Evolutionary conservation across 92 coral and sea anemone genomes (phyloP).

Genomic region (Desmophyllum pertusum): DNA sequence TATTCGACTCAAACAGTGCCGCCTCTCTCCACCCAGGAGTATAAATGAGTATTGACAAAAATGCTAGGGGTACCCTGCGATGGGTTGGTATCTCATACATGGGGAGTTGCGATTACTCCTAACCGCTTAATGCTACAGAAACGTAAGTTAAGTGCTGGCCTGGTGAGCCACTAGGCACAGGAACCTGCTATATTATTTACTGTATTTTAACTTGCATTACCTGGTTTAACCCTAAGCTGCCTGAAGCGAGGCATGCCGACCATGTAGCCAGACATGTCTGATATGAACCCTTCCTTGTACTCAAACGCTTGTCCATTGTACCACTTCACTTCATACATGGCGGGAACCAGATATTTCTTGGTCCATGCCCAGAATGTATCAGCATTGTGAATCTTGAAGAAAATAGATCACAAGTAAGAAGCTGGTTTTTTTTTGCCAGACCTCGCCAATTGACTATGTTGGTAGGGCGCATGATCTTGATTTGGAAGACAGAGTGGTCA

Average conservation of each 20-base stretch:
- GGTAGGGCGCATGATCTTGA: too few species aligned
- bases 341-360: constrained; percentile 59
- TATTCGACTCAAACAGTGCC: too few species aligned
- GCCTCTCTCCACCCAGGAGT: too few species aligned
- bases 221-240: constrained; percentile 82
- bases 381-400: constrained; percentile 43
- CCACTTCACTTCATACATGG: constrained; percentile 77
- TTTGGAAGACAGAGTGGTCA: too few species aligned
- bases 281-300: constrained; percentile 88
- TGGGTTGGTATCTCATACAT: not conserved
- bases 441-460: not conserved
- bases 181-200: too few species aligned
- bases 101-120: not conserved
- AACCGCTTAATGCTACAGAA: too few species aligned
- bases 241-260: constrained; percentile 94
- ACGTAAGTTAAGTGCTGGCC: too few species aligned
- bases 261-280: constrained; percentile 76
- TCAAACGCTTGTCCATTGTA: constrained; percentile 82
- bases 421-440: not conserved
- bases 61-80: constrained; percentile 11
- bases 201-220: constrained; percentile 28
- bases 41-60: too few species aligned
- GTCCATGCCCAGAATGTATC: constrained; percentile 78
- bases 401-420: not conserved
- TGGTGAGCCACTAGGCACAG: too few species aligned